Base-by-base conservation (phyloP, 2,888 invertebrate genomes). In the Epirrita christyi region DNA sequence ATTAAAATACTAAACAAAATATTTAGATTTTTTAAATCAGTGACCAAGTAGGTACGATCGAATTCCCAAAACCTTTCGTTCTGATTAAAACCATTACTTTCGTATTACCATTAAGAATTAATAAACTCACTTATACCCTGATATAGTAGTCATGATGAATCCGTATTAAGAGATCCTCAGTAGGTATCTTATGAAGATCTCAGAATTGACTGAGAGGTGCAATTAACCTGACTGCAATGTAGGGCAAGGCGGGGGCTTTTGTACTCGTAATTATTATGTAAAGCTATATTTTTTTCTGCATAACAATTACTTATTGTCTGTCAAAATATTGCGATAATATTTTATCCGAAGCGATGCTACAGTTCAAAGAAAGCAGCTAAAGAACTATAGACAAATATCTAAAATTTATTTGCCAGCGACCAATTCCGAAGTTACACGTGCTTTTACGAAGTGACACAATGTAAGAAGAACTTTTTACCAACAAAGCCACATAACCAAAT, bases 161-260 rank as follows among this genome's bases (percentile, higher is more conserved):
- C 42, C 38, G 34, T 76, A 73, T 76, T 71, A 70, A 75, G 75
- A 68, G 70, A 67, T 71, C 59, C 40, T 63, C 59, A 66, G 64
- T 21, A 21, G 21, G 21, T 74, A 79, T 81, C 77, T 61, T 72
- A 78, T 77, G 80, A 78, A 83, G 80, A 84, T 83, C 78, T 83
- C 73, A 75, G 66, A 76, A 73, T 74, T 53, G 48, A 53, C 52
- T 82, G 81, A 81, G 63, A 74, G 79, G 82, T 83, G 68, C 71
- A 76, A 83, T 84, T 81, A 81, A 75, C 73, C 67, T 64, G 70
- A 52, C 68, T 71, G 64, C 59, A 63, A 74, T 74, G 69, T 76
- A 72, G 80, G 75, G 73, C 75, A 75, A 72, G 75, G 77, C 75
- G 76, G 74, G 63, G 61, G 70, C 69, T 76, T 62, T 71, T 53